Conservation (phyloP, 1,140 invertebrate genomes). For the Samia ricini region DNA sequence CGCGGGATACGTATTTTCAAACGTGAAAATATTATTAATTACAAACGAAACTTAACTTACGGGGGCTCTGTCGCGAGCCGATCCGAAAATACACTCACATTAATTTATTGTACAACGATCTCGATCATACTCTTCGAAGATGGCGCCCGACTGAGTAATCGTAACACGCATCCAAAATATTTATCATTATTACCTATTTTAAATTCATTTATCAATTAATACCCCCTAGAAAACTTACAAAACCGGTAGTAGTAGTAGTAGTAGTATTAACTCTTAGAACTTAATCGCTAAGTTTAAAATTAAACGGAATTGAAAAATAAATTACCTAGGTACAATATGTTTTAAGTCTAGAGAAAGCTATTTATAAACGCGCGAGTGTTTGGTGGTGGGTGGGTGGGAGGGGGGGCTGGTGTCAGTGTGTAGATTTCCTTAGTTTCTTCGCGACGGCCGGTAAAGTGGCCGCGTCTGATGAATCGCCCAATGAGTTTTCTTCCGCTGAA, state of each 20-base stretch:
- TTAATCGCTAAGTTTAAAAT: conserved; percentile 78
- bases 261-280: conserved; percentile 70
- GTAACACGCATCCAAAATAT: conserved; percentile 63
- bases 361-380: conserved; percentile 66
- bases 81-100: conserved; percentile 42
- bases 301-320: conserved; percentile 80
- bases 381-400: conserved; percentile 52
- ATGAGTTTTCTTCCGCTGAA: conserved; percentile 73
- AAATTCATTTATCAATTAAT: conserved; percentile 25
- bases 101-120: conserved; percentile 53
- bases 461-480: conserved; percentile 59
- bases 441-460: conserved; percentile 42
- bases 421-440: conserved; percentile 69
- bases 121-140: conserved; percentile 38
- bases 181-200: conserved; percentile 14
- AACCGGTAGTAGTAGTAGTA: no score
- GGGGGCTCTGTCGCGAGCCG: conserved; percentile 35
- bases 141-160: conserved; percentile 43
- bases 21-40: conserved; percentile 43
- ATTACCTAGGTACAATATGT: conserved; percentile 80
- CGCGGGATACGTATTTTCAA: conserved; percentile 65
- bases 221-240: conserved; percentile 79
- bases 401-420: conserved; percentile 70
- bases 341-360: conserved; percentile 75
- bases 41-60: conserved; percentile 46